Conservation (phyloP, 2,797 vertebrate species). For the Lagocephalus sceleratus region DNA sequence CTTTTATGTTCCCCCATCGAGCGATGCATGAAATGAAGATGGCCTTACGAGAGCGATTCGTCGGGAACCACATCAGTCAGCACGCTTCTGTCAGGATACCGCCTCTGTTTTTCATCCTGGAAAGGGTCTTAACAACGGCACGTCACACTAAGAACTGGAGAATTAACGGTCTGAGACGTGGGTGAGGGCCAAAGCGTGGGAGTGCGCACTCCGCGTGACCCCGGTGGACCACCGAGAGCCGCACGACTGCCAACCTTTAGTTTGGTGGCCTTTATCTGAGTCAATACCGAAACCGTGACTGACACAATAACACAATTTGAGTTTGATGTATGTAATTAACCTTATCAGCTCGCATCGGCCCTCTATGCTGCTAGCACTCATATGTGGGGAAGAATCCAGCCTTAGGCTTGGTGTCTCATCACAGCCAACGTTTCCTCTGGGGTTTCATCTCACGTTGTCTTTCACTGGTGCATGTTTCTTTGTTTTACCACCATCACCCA, state of each 20-base stretch:
- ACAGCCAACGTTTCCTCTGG: no score
- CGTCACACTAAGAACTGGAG: background rate
- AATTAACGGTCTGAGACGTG: constrained; percentile 8
- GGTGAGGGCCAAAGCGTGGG: constrained; percentile 10
- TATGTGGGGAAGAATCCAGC: no score
- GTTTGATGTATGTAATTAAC: no score
- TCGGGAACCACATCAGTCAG: constrained; percentile 23
- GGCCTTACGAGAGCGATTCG: constrained; percentile 30
- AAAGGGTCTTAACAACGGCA: background rate
- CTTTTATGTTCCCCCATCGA: constrained; percentile 26
- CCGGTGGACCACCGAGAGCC: background rate
- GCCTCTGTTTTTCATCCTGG: constrained; percentile 2
- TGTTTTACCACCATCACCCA: no score
- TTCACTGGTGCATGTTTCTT: no score
- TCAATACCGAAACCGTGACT: background rate
- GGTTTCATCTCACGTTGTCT: no score
- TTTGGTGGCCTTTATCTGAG: background rate
- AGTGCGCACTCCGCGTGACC: constrained; percentile 13
- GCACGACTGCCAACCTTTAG: background rate
- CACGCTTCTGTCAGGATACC: constrained; percentile 3
- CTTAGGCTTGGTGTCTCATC: no score
- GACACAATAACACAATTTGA: background rate
- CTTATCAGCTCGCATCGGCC: no score
- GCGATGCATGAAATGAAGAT: constrained; percentile 25
- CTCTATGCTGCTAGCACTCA: no score